Evolutionary conservation across 2,113 vertebrate species (phyloP).

Genomic region (Halcyon malimbica): DNA sequence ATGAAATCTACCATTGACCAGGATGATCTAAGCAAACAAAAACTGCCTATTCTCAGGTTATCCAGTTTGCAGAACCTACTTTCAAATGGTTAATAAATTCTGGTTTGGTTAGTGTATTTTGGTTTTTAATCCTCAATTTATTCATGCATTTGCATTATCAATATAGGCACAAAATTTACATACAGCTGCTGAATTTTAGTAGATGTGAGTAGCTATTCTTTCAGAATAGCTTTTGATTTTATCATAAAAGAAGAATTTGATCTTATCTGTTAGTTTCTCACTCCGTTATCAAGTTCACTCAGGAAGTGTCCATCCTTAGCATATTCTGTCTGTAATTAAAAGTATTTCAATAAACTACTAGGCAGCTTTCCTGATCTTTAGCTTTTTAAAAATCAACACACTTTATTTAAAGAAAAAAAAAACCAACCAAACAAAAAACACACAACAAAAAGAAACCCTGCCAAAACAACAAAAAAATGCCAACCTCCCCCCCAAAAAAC

Average conservation of each 20-base stretch:
- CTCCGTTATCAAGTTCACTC: background rate
- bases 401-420: background rate
- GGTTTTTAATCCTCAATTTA: background rate
- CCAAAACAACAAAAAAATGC: no score
- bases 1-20: background rate
- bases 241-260: background rate
- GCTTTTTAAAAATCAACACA: background rate
- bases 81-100: slow-evolving; percentile 29
- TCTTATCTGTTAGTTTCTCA: background rate
- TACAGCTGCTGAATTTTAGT: background rate
- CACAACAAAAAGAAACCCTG: no score
- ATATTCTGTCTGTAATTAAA: background rate
- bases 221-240: background rate
- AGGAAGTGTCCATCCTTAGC: background rate
- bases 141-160: background rate
- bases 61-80: background rate
- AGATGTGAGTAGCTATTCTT: background rate
- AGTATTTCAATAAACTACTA: background rate
- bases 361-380: background rate
- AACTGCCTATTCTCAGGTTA: background rate
- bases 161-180: background rate
- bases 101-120: background rate
- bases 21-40: background rate
- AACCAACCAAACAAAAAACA: no score
- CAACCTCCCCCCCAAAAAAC: no score